Evolutionary conservation across 2,113 vertebrate genomes (phyloP), one percentile per base, ranked within the genome.

Genomic region (Pluvialis apricaria): DNA sequence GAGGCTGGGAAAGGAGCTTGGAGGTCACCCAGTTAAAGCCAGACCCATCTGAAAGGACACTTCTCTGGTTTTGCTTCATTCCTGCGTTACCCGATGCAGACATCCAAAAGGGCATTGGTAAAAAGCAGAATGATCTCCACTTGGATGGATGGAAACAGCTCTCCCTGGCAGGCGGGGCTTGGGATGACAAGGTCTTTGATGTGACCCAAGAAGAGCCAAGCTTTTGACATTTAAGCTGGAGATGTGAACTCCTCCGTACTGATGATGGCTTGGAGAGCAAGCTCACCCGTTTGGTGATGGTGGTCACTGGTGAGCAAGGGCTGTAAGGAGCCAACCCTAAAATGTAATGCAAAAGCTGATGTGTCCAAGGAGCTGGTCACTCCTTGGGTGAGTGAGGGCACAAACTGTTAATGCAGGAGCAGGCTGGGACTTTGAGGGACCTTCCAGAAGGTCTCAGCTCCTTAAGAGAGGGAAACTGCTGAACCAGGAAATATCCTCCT

Each of bases 351-450:
- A 40, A 64, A 40, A 55, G 45, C 51, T 55, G 64, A 7, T 21
- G 38, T 45, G 54, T 57, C n/a, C 47, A 9, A 80, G 71, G 68
- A 65, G 34, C 44, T 0, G 0, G 3, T 54, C 5, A 1, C 52
- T 66, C 69, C 38, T 19, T 40, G 62, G n/a, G 31, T 26, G 57
- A n/a, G 38, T 15, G 40, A 52, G 80, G 38, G 34, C n/a, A 42
- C 20, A 24, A 71, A 19, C 42, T 11, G 8, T 14, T 25, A 21
- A 54, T 5, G 61, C 2, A 44, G 60, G 28, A 70, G 34, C 28
- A 73, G 40, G 15, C 19, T 1, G 2, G 64, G 68, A 16, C 42
- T 92, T 83, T 18, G 26, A 47, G 42, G 51, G 54, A 32, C 72
- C 20, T 81, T 77, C 71, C 54, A 24, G 28, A 17, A 44, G 24